These are phyloP conservation scores for Fregata magnificens DNA, from an alignment of 2,113 vertebrate genomes.

Conservation along the genomic window DNA sequence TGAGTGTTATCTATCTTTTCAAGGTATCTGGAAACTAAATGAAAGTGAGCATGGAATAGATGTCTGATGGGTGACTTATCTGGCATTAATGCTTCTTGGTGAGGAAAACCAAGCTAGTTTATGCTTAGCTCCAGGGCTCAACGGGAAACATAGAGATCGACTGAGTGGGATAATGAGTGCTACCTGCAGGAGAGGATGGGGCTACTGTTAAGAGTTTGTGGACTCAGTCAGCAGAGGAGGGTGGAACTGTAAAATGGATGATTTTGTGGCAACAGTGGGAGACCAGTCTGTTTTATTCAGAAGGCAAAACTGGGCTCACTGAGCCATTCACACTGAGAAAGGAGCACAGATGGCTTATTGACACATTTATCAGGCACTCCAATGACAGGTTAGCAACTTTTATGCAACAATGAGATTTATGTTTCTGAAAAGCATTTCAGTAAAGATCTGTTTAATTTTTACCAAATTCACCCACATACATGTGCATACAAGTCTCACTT, in stretches of 20 bases:
- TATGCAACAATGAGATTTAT: background rate
- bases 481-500: background rate
- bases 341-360: slow-evolving; percentile 6
- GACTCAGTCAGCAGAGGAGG: background rate
- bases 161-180: background rate
- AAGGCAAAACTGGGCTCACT: background rate
- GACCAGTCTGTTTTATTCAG: background rate
- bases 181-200: background rate
- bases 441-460: background rate
- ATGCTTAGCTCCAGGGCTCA: background rate
- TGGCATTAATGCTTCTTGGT: background rate
- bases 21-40: background rate
- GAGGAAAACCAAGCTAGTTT: background rate
- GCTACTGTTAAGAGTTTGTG: background rate
- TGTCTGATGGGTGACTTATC: background rate
- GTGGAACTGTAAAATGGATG: background rate
- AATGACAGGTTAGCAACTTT: background rate
- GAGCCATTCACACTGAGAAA: background rate
- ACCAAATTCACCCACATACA: background rate
- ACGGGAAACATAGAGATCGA: background rate
- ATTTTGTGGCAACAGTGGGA: background rate
- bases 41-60: background rate
- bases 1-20: background rate
- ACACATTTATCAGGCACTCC: background rate
- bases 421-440: background rate